phyloP scores from a whole-genome alignment of 2,888 invertebrate genomes.

The Gonocerus acuteangulatus region DNA sequence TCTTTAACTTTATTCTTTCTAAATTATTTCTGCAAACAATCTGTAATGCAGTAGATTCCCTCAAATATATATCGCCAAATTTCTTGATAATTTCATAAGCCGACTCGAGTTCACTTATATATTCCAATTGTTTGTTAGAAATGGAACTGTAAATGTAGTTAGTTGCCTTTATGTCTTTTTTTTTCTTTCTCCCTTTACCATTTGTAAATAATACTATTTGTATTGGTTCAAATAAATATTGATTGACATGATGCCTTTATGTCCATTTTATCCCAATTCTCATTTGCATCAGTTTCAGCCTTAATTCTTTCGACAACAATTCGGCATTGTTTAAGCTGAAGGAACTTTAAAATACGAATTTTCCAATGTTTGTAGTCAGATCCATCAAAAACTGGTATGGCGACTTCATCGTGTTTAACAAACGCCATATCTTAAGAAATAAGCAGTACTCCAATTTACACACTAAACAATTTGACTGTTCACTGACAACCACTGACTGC shows the following conservation, averaged over 20 bases:
- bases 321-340: neutral
- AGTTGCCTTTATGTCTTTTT: constrained; percentile 2
- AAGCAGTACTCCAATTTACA: neutral
- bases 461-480: neutral
- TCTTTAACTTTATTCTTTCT: constrained; percentile 35
- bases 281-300: neutral
- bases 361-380: neutral
- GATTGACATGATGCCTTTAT: too few species aligned
- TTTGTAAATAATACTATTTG: too few species aligned
- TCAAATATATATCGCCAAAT: constrained; percentile 20
- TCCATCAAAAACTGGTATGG: neutral
- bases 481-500: neutral
- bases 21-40: constrained; percentile 37
- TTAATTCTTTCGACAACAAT: neutral
- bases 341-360: neutral
- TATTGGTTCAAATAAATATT: too few species aligned
- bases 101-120: constrained; percentile 1
- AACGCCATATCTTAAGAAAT: neutral
- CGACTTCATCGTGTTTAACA: neutral
- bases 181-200: neutral
- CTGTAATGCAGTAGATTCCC: constrained; percentile 18
- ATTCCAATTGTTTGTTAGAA: constrained; percentile 14
- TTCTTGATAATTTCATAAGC: constrained; percentile 18
- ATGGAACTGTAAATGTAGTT: constrained; percentile 21
- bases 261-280: neutral